These are phyloP conservation scores for Synanthedon tipuliformis DNA, from an alignment of 2,888 invertebrate species.

Conservation along the genomic window DNA sequence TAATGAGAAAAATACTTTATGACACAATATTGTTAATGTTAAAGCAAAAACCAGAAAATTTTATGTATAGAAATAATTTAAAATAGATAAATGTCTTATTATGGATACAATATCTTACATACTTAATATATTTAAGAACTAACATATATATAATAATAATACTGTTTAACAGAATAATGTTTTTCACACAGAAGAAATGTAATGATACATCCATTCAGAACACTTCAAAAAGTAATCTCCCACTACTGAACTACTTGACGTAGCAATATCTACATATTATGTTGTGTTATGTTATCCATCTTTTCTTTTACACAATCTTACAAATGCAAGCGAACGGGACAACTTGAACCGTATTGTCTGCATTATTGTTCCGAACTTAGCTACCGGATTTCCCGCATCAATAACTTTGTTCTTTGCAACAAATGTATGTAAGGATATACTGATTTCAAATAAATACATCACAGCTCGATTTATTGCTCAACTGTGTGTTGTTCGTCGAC, in stretches of 20 bases:
- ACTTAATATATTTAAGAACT: too few species aligned
- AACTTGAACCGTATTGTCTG: not conserved
- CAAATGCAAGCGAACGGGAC: not conserved
- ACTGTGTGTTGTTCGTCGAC: not conserved
- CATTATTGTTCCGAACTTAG: not conserved
- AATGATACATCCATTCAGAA: conserved; percentile 2
- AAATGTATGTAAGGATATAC: conserved; percentile 2
- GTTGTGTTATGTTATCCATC: conserved; percentile 4
- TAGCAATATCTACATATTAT: conserved; percentile 11
- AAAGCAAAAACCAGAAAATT: too few species aligned
- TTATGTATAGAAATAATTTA: too few species aligned
- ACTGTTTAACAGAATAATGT: not conserved
- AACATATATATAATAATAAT: not conserved
- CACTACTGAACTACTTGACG: conserved; percentile 14
- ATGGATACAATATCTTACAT: too few species aligned
- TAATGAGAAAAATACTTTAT: too few species aligned
- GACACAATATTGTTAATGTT: too few species aligned
- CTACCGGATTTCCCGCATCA: not conserved
- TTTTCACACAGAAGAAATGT: not conserved
- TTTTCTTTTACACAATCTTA: not conserved
- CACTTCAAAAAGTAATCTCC: conserved; percentile 16
- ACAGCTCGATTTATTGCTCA: conserved; percentile 5
- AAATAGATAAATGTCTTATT: too few species aligned
- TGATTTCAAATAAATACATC: conserved; percentile 7
- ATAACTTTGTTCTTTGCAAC: not conserved